A percentile compares a stretch with the other conserved stretches of the same genome.
Conservation (phyloP, 2,888 invertebrate genomes). For the Erynnis tages region DNA sequence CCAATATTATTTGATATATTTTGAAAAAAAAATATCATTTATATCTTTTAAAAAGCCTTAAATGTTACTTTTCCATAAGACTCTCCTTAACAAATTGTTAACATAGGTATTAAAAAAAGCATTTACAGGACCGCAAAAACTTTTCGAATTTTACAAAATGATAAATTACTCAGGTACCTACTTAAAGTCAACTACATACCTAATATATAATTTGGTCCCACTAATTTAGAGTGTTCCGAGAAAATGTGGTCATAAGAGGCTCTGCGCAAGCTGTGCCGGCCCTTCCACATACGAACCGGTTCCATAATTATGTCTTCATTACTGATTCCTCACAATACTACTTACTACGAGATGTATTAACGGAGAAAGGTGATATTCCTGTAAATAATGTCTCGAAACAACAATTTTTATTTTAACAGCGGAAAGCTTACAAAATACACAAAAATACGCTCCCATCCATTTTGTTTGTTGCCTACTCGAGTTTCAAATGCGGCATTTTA, state of each 20-base stretch:
- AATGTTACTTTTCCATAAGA: no score
- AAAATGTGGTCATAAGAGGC: conserved; percentile 42
- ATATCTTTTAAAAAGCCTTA: no score
- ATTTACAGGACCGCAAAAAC: no score
- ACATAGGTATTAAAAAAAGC: no score
- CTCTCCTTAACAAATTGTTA: no score
- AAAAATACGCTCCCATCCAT: conserved; percentile 22
- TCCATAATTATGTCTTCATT: conserved; percentile 75
- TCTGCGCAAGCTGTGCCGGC: conserved; percentile 44
- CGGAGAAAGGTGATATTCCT: conserved; percentile 21
- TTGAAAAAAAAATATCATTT: no score
- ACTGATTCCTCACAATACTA: conserved; percentile 58
- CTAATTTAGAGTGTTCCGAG: conserved; percentile 36
- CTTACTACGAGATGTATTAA: conserved; percentile 20
- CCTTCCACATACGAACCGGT: conserved; percentile 59
- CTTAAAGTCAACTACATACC: conserved; percentile 7
- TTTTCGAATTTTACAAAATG: no score
- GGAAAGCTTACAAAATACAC: conserved; percentile 24
- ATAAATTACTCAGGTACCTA: no score
- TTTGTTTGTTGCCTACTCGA: conserved; percentile 26
- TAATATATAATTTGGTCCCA: no score
- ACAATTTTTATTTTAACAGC: conserved; percentile 21
- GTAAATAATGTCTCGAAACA: conserved; percentile 10
- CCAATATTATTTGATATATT: no score
- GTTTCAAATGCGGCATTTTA: conserved; percentile 28